Evolutionary conservation across 2,797 vertebrate species (phyloP).

Genomic region (Muraenolepis orangiensis): DNA sequence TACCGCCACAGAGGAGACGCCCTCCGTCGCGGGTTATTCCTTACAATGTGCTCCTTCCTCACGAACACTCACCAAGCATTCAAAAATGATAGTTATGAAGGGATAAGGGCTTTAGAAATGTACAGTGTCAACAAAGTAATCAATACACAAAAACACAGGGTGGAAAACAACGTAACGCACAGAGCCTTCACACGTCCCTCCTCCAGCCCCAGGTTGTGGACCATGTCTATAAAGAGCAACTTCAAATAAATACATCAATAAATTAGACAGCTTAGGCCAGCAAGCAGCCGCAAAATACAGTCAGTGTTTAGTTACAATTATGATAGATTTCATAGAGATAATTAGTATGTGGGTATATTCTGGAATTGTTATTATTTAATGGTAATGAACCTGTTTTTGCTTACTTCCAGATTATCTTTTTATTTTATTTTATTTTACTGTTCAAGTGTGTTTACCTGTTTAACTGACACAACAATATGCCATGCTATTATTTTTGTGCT

Average conservation of each 20-base stretch:
- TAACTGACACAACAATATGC: too few relatives aligned
- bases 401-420: background rate
- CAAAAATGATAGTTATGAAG: background rate
- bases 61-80: background rate
- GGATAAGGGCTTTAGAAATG: background rate
- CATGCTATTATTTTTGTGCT: too few relatives aligned
- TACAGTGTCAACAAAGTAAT: background rate
- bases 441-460: background rate
- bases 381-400: background rate
- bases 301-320: conserved; percentile 19
- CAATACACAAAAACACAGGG: background rate
- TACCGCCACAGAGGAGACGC: too few relatives aligned
- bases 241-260: conserved; percentile 54
- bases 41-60: too few relatives aligned
- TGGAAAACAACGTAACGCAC: background rate
- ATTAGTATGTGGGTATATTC: background rate
- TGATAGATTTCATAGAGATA: background rate
- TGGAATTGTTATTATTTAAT: background rate
- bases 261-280: conserved; percentile 42
- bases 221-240: background rate
- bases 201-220: background rate
- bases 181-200: background rate
- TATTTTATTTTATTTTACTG: too few relatives aligned
- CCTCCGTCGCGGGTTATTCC: too few relatives aligned
- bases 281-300: conserved; percentile 49